Base-by-base conservation (phyloP, 2,797 vertebrate species). In the Psittacula echo region DNA sequence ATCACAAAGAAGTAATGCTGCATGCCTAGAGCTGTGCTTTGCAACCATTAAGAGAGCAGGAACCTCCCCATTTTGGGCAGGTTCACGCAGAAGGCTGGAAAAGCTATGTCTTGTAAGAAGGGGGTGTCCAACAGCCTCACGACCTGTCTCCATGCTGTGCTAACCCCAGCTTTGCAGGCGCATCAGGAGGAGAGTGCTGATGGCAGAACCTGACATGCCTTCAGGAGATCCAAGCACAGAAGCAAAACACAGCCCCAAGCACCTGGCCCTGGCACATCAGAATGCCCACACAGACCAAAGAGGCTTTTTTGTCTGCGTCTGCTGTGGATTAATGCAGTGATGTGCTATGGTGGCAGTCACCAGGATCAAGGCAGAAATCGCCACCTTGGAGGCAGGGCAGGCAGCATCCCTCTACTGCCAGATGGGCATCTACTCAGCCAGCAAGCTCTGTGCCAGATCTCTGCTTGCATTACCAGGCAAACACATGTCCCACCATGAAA, bases 301-400 rank as follows among this genome's bases (percentile, higher is more conserved):
- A 39, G 0, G 0, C 32, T 42, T n/a, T 65, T 60, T 48, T 0
- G 0, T 32, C 53, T 85, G 42, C 0, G 0, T 13, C 7, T 1
- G 1, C 68, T 75, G 56, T 11, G 42, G 51, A 47, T 72, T 62
- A 51, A 39, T 7, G 8, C 18, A 34, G 18, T 0, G 2, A 18
- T 0, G 2, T 2, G 29, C 67, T 34, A 13, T 0, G 1, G 4
- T 1, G 2, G 23, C 39, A 66, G 53, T n/a, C 71, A 79, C 39
- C 64, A 54, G 45, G 32, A 70, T 3, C 45, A 50, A 68, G 32
- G 62, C 77, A 93, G 64, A 29, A 92, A 70, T 37, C 2, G 3
- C 19, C 50, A 79, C 34, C 45, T 5, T 34, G 47, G 39, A 73
- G 26, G 21, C 5, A 8, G n/a, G 34, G 34, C 45, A 61, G 44